phyloP scores from a whole-genome alignment of 2,888 invertebrate genomes.

The Dione juno region DNA sequence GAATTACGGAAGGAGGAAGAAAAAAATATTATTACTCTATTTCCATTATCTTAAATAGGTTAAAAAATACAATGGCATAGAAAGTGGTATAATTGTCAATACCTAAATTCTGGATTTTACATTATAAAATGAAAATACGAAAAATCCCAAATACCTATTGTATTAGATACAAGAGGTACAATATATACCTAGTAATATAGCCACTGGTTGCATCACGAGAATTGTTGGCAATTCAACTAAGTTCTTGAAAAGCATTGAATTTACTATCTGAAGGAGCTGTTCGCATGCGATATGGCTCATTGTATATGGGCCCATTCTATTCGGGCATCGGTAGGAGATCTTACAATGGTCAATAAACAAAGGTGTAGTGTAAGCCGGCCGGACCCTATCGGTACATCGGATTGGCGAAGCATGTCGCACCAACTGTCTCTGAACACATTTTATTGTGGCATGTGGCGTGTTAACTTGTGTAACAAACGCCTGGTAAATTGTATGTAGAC shows the following conservation, averaged over 20 bases:
- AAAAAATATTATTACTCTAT: no score
- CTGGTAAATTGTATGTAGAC: constrained; percentile 33
- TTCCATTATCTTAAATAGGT: no score
- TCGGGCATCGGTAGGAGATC: constrained; percentile 45
- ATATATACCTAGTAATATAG: neutral
- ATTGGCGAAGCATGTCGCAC: constrained; percentile 73
- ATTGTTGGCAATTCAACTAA: constrained; percentile 29
- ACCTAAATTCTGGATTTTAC: no score
- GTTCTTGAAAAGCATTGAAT: constrained; percentile 23
- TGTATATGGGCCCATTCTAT: constrained; percentile 68
- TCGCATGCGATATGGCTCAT: constrained; percentile 51
- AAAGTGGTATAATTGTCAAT: no score
- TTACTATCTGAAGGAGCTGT: constrained; percentile 40
- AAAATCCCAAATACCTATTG: neutral
- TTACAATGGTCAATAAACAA: constrained; percentile 80
- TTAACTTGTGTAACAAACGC: constrained; percentile 50
- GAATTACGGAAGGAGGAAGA: no score
- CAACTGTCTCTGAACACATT: constrained; percentile 73
- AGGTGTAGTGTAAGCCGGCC: constrained; percentile 66
- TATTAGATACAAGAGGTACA: neutral
- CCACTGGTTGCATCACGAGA: neutral
- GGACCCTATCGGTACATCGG: constrained; percentile 69
- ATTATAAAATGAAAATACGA: neutral
- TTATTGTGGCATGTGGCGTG: constrained; percentile 69
- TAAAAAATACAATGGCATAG: no score